Percentiles rank a stretch among this genome's conserved stretches.
Evolutionary conservation across 2,888 invertebrate species (phyloP).

Genomic region (Watsonalla cultraria): DNA sequence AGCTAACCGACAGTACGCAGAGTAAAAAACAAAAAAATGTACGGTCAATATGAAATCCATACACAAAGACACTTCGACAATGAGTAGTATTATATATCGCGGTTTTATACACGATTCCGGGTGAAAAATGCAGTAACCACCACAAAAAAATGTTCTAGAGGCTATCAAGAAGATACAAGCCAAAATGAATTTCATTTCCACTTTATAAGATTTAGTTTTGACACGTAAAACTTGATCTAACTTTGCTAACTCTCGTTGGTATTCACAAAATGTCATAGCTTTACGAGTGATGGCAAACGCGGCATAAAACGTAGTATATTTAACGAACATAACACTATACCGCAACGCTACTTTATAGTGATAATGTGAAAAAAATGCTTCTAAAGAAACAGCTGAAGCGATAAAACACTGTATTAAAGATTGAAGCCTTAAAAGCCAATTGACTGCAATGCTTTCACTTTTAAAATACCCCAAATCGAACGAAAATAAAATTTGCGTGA

Average conservation of each 20-base stretch:
- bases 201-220: not conserved
- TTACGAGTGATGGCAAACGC: not conserved
- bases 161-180: not conserved
- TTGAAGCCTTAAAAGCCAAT: not conserved
- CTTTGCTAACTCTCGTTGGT: constrained; percentile 1
- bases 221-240: constrained; percentile 2
- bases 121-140: not conserved
- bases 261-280: not conserved
- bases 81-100: not conserved
- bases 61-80: constrained; percentile 3
- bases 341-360: not conserved
- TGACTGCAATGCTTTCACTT: not conserved
- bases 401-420: not conserved
- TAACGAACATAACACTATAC: not conserved
- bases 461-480: constrained; percentile 5
- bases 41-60: constrained; percentile 9
- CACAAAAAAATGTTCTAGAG: not conserved
- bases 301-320: not conserved
- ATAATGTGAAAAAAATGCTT: not conserved
- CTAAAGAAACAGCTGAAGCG: not conserved
- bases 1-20: constrained; percentile 7
- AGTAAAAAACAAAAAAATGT: constrained; percentile 11
- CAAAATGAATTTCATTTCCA: constrained; percentile 5
- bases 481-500: constrained; percentile 1
- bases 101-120: constrained; percentile 1